Conservation (phyloP, 2,888 invertebrate species). For the Chrysolina haemoptera region DNA sequence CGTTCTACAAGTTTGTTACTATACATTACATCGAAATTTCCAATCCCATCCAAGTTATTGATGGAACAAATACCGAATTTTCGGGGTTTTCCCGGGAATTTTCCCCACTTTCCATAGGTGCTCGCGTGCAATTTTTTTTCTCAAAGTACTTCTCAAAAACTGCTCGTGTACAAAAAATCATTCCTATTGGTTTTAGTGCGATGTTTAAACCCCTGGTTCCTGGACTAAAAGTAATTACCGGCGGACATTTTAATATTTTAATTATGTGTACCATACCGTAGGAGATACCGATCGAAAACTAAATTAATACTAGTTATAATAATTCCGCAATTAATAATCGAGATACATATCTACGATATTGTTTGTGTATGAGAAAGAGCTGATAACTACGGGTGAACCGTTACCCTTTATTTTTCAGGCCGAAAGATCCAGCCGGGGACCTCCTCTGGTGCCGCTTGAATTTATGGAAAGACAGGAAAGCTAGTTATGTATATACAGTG, state of each 20-base stretch:
- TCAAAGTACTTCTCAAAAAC: too few relatives aligned
- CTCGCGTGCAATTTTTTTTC: too few relatives aligned
- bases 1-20: too few relatives aligned
- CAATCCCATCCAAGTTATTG: too few relatives aligned
- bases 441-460: constrained; percentile 25
- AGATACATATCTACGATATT: constrained; percentile 52
- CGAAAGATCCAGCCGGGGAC: constrained; percentile 18
- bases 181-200: too few relatives aligned
- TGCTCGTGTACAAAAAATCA: too few relatives aligned
- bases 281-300: constrained; percentile 55
- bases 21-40: too few relatives aligned
- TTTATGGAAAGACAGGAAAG: constrained; percentile 15
- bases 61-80: too few relatives aligned
- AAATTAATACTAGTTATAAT: constrained; percentile 57
- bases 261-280: constrained; percentile 52
- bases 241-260: constrained; percentile 56
- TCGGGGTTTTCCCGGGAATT: too few relatives aligned
- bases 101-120: too few relatives aligned
- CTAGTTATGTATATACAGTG: background rate
- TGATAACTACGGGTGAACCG: constrained; percentile 39
- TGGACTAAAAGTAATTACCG: constrained; percentile 48
- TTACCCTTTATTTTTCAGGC: constrained; percentile 31
- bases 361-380: constrained; percentile 50
- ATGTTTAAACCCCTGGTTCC: too few relatives aligned
- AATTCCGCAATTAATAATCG: constrained; percentile 58